Conservation (phyloP, 1,140 invertebrate species). For the Anagrus nilaparvatae region DNA sequence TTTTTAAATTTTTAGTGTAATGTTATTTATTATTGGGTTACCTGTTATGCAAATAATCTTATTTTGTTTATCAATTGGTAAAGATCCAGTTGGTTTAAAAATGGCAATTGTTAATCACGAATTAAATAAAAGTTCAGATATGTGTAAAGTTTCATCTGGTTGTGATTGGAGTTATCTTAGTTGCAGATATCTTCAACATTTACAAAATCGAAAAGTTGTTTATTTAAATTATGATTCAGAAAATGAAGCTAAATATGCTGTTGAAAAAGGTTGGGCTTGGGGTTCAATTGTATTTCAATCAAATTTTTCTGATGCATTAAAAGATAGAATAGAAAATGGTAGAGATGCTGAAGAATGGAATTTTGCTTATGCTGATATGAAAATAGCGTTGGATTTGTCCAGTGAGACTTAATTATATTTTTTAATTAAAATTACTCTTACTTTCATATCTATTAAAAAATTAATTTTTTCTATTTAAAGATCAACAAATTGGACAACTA, state of each 20-base stretch:
- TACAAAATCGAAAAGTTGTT: conserved; percentile 51
- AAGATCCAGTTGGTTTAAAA: conserved; percentile 72
- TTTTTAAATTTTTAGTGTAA: conserved; percentile 49
- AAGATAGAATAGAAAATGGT: conserved; percentile 57
- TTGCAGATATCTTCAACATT: conserved; percentile 62
- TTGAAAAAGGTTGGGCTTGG: conserved; percentile 67
- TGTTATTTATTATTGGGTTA: conserved; percentile 83
- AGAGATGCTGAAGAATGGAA: conserved; percentile 58
- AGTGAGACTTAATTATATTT: conserved; percentile 49
- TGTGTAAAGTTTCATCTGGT: conserved; percentile 37
- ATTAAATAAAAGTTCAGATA: conserved; percentile 46
- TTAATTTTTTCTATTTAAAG: conserved; percentile 43
- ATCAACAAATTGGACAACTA: conserved; percentile 82
- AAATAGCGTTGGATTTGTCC: conserved; percentile 80
- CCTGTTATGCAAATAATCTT: conserved; percentile 87
- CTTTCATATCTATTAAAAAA: not conserved
- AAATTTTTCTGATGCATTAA: conserved; percentile 72
- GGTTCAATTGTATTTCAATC: conserved; percentile 69
- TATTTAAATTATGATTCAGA: conserved; percentile 43
- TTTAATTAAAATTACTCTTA: conserved; percentile 2
- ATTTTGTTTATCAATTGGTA: conserved; percentile 90
- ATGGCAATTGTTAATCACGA: conserved; percentile 83
- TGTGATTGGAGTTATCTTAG: conserved; percentile 59
- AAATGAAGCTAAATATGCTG: conserved; percentile 54
- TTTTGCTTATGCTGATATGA: conserved; percentile 60